phyloP scores from a whole-genome alignment of 1,140 invertebrate genomes.

The Laodelphax striatellus region DNA sequence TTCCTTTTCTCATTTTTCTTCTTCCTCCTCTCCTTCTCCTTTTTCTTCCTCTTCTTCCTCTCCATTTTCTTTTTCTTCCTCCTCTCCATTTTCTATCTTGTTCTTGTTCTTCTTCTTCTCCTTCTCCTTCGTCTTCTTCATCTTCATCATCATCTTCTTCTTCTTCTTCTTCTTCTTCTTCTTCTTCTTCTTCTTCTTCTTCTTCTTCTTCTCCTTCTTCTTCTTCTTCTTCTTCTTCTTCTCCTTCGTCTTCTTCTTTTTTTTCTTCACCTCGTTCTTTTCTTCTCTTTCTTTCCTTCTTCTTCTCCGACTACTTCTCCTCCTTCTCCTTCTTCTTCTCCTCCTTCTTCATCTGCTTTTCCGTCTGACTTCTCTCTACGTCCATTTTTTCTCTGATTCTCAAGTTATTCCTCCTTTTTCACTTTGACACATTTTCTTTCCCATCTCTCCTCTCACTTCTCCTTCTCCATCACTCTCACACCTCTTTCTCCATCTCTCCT shows the following conservation, averaged over 20 bases:
- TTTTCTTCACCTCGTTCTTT: not conserved
- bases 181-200: too few relatives aligned
- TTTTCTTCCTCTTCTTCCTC: not conserved
- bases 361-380: not conserved
- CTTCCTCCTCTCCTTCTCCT: too few relatives aligned
- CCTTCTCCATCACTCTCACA: not conserved
- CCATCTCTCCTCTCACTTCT: not conserved
- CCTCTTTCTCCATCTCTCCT: not conserved
- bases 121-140: not conserved
- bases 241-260: not conserved
- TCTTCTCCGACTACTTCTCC: not conserved
- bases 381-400: not conserved
- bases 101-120: not conserved
- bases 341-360: not conserved
- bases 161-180: not conserved
- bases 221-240: too few relatives aligned
- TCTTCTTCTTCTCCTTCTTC: not conserved
- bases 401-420: not conserved
- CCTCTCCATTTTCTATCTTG: not conserved
- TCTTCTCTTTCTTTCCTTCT: not conserved
- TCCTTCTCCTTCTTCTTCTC: not conserved
- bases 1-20: not conserved
- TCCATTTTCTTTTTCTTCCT: not conserved
- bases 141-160: not conserved
- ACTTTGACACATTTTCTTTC: not conserved